Evolutionary conservation across 2,888 invertebrate genomes (phyloP), one percentile per base, ranked within the genome.

Genomic region (Odontothrips loti): DNA sequence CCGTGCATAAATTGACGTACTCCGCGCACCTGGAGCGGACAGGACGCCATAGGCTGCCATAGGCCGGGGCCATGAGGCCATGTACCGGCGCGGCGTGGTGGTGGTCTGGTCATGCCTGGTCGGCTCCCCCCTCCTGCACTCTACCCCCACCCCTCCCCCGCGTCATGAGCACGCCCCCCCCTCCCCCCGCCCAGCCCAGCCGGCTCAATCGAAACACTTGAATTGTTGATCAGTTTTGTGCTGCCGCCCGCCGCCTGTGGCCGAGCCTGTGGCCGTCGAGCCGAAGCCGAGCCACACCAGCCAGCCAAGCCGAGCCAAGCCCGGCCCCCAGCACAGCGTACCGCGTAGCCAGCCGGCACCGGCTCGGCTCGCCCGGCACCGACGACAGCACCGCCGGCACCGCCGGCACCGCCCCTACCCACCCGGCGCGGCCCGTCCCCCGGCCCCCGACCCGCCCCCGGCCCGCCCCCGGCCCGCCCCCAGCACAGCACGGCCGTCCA

Each of bases 221-320:
- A 75, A 75, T 75, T 75, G 68, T 75, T 75, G 68, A 75, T 75
- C 68, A 75, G 68, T 75, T 75, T 75, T 75, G 68, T 75, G 68
- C 68, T 27, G 68, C 68, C 68, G 68, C 10, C 68, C 68, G 68
- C 68, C 68, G 27, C 68, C 68, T 58, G 58, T 58, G 58, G 58
- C 58, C 58, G 58, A 17, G 34, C 58, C 58, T 58, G 34, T 43
- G 34, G 34, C 34, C 34, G 34, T 4, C 34, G 34, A 43, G 34
- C 34, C 34, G 34, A 43, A 43, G 34, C 34, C 34, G 34, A 27
- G 68, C 68, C 68, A 27, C 68, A 23, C 68, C 10, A 58, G 58
- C 58, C 15, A 58, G 58, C 20, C 58, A 17, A 58, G 58, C 58
- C 58, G 15, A 12, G 6, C 58, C 58, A 15, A 17, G 51, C 51